These are phyloP conservation scores for Trissonchulus sp. DNA, from an alignment of 2,888 invertebrate genomes.

Conservation along the genomic window DNA sequence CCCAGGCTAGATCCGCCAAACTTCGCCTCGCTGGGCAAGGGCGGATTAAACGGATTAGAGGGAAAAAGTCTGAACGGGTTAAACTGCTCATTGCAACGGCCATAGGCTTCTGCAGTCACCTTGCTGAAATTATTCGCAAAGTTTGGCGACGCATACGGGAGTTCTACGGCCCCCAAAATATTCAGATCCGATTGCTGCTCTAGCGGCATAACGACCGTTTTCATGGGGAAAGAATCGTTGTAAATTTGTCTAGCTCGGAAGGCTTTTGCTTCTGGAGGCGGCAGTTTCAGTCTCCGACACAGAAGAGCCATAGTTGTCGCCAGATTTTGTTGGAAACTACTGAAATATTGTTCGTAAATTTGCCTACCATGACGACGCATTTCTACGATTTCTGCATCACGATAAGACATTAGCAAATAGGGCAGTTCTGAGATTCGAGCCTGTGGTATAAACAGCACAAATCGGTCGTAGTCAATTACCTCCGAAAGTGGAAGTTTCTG, in stretches of 20 bases:
- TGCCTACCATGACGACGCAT: conserved; percentile 68
- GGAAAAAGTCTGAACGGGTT: conserved; percentile 81
- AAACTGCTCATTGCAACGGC: conserved; percentile 80
- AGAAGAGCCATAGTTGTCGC: conserved; percentile 75
- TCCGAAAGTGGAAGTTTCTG: conserved; percentile 85
- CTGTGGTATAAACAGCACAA: conserved; percentile 57
- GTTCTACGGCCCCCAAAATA: conserved; percentile 86
- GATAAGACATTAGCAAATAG: conserved; percentile 74
- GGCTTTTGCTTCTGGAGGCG: conserved; percentile 69
- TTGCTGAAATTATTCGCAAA: conserved; percentile 77
- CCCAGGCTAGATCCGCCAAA: conserved; percentile 65
- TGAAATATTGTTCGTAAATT: conserved; percentile 53
- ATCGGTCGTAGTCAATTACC: conserved; percentile 59
- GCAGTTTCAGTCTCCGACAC: conserved; percentile 75
- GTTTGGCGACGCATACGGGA: conserved; percentile 78
- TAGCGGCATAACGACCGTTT: conserved; percentile 35
- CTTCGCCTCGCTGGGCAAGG: conserved; percentile 84
- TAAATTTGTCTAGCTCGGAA: conserved; percentile 67
- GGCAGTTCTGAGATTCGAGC: conserved; percentile 71
- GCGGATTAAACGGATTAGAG: conserved; percentile 77
- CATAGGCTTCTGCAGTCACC: conserved; percentile 58
- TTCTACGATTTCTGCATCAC: conserved; percentile 62
- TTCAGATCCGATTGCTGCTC: conserved; percentile 64
- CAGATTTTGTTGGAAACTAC: conserved; percentile 57
- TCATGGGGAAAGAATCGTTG: conserved; percentile 65